Base-by-base conservation (phyloP, 1,140 invertebrate genomes). In the Scaptomyza hsui region DNA sequence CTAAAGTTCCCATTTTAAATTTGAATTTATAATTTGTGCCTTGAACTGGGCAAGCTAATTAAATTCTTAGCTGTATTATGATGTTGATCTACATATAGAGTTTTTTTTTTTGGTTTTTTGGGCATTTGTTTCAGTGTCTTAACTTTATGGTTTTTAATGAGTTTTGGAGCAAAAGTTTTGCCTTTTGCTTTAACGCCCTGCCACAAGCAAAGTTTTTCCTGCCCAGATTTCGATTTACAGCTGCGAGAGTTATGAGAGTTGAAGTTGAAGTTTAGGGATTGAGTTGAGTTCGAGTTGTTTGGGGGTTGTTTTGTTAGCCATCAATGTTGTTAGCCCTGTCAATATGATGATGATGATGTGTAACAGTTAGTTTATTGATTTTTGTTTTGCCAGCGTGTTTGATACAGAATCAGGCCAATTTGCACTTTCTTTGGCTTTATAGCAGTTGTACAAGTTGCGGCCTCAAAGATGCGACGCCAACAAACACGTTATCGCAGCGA, bases 401-500 rank as follows among this genome's bases (percentile, higher is more conserved):
- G 9, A 48, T 42, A 63, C n/a, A 18, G 56, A 62, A 69, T 62
- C 18, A 47, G n/a, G 49, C 21, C 68, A 57, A 71, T 57, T 56
- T 29, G 41, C 51, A 19, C 18, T 52, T 35, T 52, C 51, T 37
- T n/a, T 15, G 53, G 7, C 6, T 7, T 21, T 26, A 12, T 9
- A 42, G 16, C 24, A 16, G 24, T 39, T 13, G 24, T 19, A 29
- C 2, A 37, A 4, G 2, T 44, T 53, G 55, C 45, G 21, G 29
- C 21, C 19, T 53, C 18, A 18, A 64, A 67, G 60, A 88, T 88
- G 82, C 82, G 82, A 62, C 82, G 82, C 39, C 82, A 88, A 63
- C 82, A 88, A 60, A 88, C 82, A 24, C 73, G 86, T 47, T 82
- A 89, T 68, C 86, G 86, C 48, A 86, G 78, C 51, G 81, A 89